Evolutionary conservation across 2,888 invertebrate genomes (phyloP).

Genomic region (Spatulosminthurus flaviceps): DNA sequence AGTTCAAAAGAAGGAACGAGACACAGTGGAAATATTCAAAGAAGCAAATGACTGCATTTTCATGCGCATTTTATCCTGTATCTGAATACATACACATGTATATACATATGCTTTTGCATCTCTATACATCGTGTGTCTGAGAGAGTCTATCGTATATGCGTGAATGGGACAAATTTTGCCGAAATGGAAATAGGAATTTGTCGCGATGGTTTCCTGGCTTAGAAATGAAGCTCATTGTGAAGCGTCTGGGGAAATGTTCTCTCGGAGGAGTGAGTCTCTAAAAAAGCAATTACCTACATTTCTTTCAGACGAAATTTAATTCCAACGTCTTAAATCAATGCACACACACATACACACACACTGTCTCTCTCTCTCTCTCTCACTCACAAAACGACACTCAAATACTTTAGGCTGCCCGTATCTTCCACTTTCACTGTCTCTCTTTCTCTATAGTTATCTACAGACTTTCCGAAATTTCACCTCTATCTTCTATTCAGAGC

Average conservation of each 20-base stretch:
- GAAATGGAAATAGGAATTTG: slow-evolving; percentile 32
- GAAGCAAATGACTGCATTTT: neutral
- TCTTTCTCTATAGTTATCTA: too few species aligned
- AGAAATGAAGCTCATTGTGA: slow-evolving; percentile 47
- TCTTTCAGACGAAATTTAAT: slow-evolving; percentile 56
- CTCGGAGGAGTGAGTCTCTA: slow-evolving; percentile 45
- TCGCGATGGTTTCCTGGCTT: neutral
- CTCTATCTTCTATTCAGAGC: neutral
- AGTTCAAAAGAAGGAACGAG: slow-evolving; percentile 5
- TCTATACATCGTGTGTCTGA: neutral
- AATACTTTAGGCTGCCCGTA: neutral
- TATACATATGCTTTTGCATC: too few species aligned
- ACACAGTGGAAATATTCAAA: neutral
- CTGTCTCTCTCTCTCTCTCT: too few species aligned
- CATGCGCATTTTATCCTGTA: neutral
- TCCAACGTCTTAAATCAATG: slow-evolving; percentile 55
- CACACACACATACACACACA: too few species aligned
- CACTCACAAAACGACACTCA: neutral
- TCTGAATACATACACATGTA: neutral
- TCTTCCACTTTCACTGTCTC: too few species aligned
- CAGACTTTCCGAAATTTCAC: too few species aligned
- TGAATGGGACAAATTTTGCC: slow-evolving; percentile 36
- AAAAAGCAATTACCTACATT: slow-evolving; percentile 57
- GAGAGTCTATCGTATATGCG: neutral
- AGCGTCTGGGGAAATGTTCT: slow-evolving; percentile 44